A percentile compares a stretch with the other conserved stretches of the same genome.
Conservation (phyloP, 1,140 invertebrate genomes). For the Yoshiicerus persimilis region DNA sequence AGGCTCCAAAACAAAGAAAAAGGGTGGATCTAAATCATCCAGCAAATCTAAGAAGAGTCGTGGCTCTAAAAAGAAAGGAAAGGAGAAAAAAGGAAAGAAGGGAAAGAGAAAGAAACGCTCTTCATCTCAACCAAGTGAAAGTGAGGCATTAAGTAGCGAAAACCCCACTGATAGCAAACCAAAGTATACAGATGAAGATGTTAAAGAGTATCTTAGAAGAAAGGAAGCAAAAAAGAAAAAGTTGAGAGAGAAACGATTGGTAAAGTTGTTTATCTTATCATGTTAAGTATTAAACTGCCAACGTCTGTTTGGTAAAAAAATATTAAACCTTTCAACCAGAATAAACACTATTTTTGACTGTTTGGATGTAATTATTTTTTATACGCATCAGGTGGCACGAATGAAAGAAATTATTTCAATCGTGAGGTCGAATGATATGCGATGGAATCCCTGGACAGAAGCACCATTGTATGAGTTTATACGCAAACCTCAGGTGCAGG, state of each 20-base stretch:
- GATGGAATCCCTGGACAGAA: conserved; percentile 38
- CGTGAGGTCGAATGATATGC: conserved; percentile 30
- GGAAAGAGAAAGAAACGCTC: neutral
- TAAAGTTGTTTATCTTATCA: neutral
- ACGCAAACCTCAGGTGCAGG: neutral
- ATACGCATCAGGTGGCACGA: neutral
- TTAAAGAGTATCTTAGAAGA: neutral
- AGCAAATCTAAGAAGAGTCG: neutral
- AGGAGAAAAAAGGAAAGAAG: conserved; percentile 29
- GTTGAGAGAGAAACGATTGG: neutral
- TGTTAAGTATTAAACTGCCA: too few species aligned
- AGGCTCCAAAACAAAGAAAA: conserved; percentile 13
- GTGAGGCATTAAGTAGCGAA: too few species aligned
- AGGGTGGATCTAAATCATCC: neutral
- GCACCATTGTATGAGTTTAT: conserved; percentile 32
- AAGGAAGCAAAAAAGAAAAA: conserved; percentile 19
- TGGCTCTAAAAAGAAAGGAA: conserved; percentile 38
- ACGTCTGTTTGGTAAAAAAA: too few species aligned
- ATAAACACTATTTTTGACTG: neutral
- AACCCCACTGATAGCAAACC: conserved; percentile 3
- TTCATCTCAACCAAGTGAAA: neutral
- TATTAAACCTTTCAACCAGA: too few species aligned
- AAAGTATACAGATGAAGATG: conserved; percentile 32
- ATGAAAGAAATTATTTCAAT: conserved; percentile 40
- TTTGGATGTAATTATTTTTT: neutral